A percentile compares a stretch with the other conserved stretches of the same genome.
Evolutionary conservation across 2,113 vertebrate species (phyloP).

Genomic region (Hiodon tergisus): DNA sequence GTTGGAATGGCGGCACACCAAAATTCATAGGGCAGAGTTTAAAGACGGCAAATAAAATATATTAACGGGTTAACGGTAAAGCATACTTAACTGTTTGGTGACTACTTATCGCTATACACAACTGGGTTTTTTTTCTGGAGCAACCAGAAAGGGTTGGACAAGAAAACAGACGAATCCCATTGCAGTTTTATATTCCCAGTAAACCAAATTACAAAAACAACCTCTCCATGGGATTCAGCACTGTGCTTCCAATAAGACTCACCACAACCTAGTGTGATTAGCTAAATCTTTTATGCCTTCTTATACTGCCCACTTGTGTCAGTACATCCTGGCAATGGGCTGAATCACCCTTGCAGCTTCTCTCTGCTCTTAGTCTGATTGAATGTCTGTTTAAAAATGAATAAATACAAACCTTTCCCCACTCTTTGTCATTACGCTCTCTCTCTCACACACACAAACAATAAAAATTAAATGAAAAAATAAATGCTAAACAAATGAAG

Average conservation of each 20-base stretch:
- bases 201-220: neutral
- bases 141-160: no score
- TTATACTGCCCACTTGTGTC: neutral
- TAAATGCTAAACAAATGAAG: neutral
- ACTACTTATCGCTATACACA: no score
- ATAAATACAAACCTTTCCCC: no score
- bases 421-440: no score
- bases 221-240: neutral
- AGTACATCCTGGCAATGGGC: neutral
- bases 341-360: neutral
- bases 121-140: no score
- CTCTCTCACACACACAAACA: neutral
- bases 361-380: constrained; percentile 1
- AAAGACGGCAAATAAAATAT: no score
- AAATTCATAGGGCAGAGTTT: no score
- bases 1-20: no score
- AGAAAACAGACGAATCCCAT: no score
- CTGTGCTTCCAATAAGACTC: neutral
- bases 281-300: neutral
- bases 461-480: neutral
- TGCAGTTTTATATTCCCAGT: no score
- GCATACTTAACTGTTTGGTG: no score
- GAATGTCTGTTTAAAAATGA: neutral
- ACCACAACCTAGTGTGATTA: neutral
- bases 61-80: no score